Conservation (phyloP, 2,113 vertebrate species). For the Panthera leo region DNA sequence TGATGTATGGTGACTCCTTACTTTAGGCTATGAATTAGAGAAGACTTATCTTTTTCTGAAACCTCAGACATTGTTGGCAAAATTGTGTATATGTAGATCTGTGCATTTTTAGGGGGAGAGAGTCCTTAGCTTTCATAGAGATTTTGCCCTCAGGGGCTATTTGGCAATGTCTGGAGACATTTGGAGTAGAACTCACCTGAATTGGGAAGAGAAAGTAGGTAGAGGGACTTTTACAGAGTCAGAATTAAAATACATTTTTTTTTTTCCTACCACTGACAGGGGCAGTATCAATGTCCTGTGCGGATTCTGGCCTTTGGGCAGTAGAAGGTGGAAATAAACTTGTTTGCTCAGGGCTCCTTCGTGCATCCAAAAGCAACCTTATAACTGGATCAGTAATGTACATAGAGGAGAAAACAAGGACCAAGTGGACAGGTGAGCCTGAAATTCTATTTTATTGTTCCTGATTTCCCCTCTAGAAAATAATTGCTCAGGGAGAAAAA, state of each 20-base stretch:
- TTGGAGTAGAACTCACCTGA: background rate
- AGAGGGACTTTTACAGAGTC: background rate
- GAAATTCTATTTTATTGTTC: background rate
- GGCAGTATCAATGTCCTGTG: constrained; percentile 87
- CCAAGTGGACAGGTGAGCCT: constrained; percentile 86
- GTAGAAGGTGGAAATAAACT: constrained; percentile 95
- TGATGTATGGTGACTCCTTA: background rate
- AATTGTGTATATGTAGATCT: background rate
- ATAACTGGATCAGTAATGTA: constrained; percentile 88
- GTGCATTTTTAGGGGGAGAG: background rate
- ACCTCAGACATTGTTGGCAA: background rate
- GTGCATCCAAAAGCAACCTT: constrained; percentile 90
- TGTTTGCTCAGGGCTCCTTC: constrained; percentile 91
- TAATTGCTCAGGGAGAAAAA: background rate
- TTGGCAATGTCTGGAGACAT: background rate
- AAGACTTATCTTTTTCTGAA: background rate
- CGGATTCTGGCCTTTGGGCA: constrained; percentile 91
- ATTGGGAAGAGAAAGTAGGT: background rate
- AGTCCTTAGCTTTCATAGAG: background rate
- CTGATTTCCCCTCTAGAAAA: background rate
- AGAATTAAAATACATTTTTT: background rate
- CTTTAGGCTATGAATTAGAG: background rate
- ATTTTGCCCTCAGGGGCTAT: background rate
- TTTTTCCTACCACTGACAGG: constrained; percentile 80
- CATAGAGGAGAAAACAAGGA: constrained; percentile 87